Base-by-base conservation (phyloP, 2,888 invertebrate genomes). In the Athalia circularis region DNA sequence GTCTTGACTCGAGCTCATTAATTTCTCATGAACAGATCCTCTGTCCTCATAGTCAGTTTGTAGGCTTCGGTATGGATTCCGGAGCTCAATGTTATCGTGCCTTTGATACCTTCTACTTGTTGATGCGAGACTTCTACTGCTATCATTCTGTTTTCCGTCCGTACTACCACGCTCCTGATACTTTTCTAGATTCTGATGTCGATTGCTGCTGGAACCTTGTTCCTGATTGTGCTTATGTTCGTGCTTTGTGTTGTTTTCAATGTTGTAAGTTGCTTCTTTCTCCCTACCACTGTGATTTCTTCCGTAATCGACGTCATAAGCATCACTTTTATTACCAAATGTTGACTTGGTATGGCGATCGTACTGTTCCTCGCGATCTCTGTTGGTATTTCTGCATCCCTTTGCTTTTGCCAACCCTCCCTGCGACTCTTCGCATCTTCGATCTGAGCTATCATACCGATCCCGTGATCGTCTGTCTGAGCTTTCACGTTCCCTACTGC, bases 371-470 rank as follows among this genome's bases (percentile, higher is more conserved):
- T 64, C 68, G 8, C 54, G 15, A 3, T 68, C 68, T n/a, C 13
- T 50, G 54, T 68, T 54, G 13, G 48, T 11, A 9, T 70, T 62
- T 57, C 78, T 81, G 6, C 62, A 59, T 45, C 64, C 78, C 48
- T 74, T 72, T 0, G 79, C 68, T 29, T 79, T 77, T 29, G 82
- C 78, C 64, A 62, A 6, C 43, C 74, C 68, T 57, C 70, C 79
- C n/a, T 54, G 72, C 11, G 54, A 77, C 4, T 80, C 77, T 62
- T 67, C 78, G n/a, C 72, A 29, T 64, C 87, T 82, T 7, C 87
- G 83, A 79, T 87, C 86, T 4, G 80, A 78, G 78, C 86, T 87
- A 65, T 88, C 88, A 74, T 88, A 88, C 54, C 87, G 87, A 77
- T 87, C 85, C 9, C 87, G 82, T 0, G 85, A 86, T 15, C 82